Percentiles rank a stretch among this genome's conserved stretches.
Evolutionary conservation across 1,140 invertebrate species (phyloP).

Genomic region (Microplitis demolitor): DNA sequence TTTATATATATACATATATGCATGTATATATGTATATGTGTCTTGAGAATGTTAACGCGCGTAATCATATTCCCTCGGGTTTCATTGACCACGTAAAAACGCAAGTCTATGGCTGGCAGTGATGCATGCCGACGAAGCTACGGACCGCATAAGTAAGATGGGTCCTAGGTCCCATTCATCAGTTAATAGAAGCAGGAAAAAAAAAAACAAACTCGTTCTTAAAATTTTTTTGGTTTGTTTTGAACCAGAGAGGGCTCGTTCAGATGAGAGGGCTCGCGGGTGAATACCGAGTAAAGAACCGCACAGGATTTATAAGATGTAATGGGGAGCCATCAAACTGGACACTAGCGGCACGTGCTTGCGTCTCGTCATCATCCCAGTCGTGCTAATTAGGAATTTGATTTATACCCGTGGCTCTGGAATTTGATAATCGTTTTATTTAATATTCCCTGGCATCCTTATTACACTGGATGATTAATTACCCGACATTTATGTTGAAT

Average conservation of each 20-base stretch:
- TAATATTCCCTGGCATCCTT: background rate
- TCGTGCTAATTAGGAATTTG: slow-evolving; percentile 25
- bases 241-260: background rate
- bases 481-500: background rate
- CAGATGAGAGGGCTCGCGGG: slow-evolving; percentile 8
- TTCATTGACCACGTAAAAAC: slow-evolving; percentile 49
- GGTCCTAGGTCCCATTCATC: slow-evolving; percentile 49
- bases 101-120: slow-evolving; percentile 42
- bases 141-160: slow-evolving; percentile 50
- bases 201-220: background rate
- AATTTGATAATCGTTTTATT: slow-evolving; percentile 31
- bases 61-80: slow-evolving; percentile 50
- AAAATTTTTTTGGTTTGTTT: background rate
- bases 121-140: slow-evolving; percentile 48
- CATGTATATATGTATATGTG: too few species aligned
- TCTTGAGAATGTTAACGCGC: slow-evolving; percentile 50
- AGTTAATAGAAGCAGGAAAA: slow-evolving; percentile 27
- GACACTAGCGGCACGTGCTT: slow-evolving; percentile 26
- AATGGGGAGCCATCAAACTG: slow-evolving; percentile 1
- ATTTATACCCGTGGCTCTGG: slow-evolving; percentile 19
- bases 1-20: too few species aligned
- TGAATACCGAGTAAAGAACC: background rate
- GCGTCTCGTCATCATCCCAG: slow-evolving; percentile 20
- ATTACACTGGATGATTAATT: background rate
- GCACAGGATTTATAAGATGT: background rate